A percentile compares a stretch with the other conserved stretches of the same genome.
These are phyloP conservation scores for Grantiella picta DNA, from an alignment of 2,113 vertebrate genomes.

Conservation along the genomic window DNA sequence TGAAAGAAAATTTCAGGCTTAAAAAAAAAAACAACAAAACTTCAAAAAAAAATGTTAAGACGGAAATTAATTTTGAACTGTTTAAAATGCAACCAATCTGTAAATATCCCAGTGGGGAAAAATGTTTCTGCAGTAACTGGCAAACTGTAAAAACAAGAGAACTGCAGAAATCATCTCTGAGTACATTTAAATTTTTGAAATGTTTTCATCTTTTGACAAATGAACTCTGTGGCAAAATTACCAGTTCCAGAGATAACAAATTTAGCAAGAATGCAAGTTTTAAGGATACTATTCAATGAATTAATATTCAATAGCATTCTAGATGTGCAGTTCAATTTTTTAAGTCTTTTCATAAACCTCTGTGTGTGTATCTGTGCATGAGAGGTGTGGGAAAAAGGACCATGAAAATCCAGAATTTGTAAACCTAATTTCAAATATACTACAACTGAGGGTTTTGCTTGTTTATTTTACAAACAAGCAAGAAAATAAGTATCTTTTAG, in stretches of 20 bases:
- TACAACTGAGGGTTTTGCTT: not conserved
- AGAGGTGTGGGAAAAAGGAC: not conserved
- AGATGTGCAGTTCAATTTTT: not conserved
- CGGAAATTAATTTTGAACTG: not conserved
- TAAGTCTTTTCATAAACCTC: not conserved
- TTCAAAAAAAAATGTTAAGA: not conserved
- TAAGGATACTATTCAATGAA: not conserved
- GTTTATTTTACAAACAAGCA: not conserved
- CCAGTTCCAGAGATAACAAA: not conserved
- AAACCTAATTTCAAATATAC: not conserved
- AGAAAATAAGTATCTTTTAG: not conserved
- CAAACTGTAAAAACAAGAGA: not conserved
- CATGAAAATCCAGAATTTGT: not conserved
- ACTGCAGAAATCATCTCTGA: not conserved
- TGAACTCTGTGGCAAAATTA: not conserved
- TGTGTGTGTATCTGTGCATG: rapidly evolving
- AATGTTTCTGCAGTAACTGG: not conserved
- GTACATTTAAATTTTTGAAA: not conserved
- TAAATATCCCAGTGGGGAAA: not conserved
- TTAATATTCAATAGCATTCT: not conserved
- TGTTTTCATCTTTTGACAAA: not conserved
- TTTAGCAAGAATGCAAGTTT: not conserved
- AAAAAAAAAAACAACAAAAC: not conserved
- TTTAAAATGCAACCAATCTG: not conserved
- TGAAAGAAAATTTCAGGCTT: not conserved